phyloP scores from a whole-genome alignment of 2,113 vertebrate species.

The Campylomormyrus numenius region DNA sequence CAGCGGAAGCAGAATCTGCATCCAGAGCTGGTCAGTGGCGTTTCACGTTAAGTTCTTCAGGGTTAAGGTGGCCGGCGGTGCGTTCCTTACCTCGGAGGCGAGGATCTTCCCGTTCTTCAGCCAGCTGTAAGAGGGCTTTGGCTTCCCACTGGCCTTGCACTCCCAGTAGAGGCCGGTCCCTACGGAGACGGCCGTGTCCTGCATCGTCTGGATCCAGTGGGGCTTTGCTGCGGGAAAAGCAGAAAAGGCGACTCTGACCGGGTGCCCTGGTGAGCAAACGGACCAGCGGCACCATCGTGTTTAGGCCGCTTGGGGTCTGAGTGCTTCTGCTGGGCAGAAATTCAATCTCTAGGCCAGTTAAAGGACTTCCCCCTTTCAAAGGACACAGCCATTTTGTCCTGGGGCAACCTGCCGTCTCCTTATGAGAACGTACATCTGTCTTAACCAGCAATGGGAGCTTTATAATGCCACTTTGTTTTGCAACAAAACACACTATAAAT shows the following conservation, averaged over 20 bases:
- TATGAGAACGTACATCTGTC: not conserved
- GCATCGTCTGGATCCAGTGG: conserved; percentile 80
- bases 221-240: conserved; percentile 72
- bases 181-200: conserved; percentile 69
- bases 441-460: conserved; percentile 1
- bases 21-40: not conserved
- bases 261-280: not conserved
- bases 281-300: not conserved
- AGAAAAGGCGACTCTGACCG: conserved; percentile 17
- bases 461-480: conserved; percentile 17
- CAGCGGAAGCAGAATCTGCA: not conserved
- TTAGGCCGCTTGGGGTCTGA: not conserved
- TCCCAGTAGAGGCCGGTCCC: conserved; percentile 82
- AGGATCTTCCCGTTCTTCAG: conserved; percentile 76
- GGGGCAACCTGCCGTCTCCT: not conserved
- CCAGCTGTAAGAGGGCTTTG: conserved; percentile 89
- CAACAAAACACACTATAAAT: conserved; percentile 16
- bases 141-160: conserved; percentile 83
- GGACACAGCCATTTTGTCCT: not conserved
- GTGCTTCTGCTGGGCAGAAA: not conserved
- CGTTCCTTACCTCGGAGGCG: conserved; percentile 61
- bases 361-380: not conserved
- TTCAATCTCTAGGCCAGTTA: not conserved
- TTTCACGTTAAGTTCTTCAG: not conserved
- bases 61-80: not conserved